Base-by-base conservation (phyloP, 1,140 invertebrate genomes). In the Temnothorax curvispinosus region DNA sequence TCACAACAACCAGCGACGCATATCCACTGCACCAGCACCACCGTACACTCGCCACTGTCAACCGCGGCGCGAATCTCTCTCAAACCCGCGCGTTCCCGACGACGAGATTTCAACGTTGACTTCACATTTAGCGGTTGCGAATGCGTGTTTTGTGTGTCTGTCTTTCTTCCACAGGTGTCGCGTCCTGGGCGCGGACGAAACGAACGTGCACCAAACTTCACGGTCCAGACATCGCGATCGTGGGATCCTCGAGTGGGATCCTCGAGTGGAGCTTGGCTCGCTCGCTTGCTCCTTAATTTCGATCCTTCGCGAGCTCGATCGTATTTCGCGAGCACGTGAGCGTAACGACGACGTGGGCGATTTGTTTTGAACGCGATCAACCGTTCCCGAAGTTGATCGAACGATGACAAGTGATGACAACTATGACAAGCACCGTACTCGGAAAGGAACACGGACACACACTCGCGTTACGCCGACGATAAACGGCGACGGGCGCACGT, bases 1-100 rank as follows among this genome's bases (percentile, higher is more conserved):
- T 92, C 91, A 93, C 93, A 91, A 91, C 81, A 93, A 88, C 54
- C 85, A 87, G 60, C 85, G 87, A 92, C 67, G 87, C 93, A 94
- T 93, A 92, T 94, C 91, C 89, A 94, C 93, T 91, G 38, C 91
- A 93, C 92, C 85, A 76, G 35, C 62, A 89, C 88, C 84, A 78
- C 58, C 38, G 76, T 89, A 90, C 93, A 90, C 81, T 21, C 38
- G 78, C 54, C n/a, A 87, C 74, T 58, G 50, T 44, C 67, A 35
- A 80, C 58, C 60, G 44, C 75, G 62, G 50, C 50, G 13, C 54
- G 18, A 41, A 50, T 41, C 38, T 62, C 65, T 18, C 32, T 75
- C 38, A 58, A 75, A 74, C 54, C 64, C 50, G 76, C 81, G 38
- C 38, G 38, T 41, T 27, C 27, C 27, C 27, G 27, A 27, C 27